A percentile compares a stretch with the other conserved stretches of the same genome.
phyloP scores from a whole-genome alignment of 2,797 vertebrate species.

The Eulemur rubriventer region DNA sequence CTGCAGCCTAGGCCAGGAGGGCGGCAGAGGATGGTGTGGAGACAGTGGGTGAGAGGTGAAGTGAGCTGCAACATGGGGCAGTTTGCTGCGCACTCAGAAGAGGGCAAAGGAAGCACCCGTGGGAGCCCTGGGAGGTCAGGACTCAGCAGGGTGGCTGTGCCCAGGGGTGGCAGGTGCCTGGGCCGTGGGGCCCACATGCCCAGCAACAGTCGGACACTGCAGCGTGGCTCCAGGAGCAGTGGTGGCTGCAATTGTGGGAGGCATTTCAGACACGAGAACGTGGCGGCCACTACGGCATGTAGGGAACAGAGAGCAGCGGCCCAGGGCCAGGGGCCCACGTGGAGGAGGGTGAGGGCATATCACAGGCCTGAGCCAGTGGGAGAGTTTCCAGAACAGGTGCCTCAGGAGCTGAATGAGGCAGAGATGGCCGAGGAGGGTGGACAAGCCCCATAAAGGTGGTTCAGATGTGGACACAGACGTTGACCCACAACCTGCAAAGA shows the following conservation, averaged over 20 bases:
- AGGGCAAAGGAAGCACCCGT: fast-evolving
- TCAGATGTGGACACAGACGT: background rate
- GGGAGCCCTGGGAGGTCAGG: background rate
- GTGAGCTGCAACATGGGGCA: background rate
- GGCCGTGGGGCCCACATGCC: background rate
- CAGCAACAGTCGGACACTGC: too few species aligned
- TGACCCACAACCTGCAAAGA: background rate
- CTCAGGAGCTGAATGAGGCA: background rate
- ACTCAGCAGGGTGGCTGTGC: fast-evolving
- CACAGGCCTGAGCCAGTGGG: background rate
- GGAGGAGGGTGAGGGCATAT: background rate
- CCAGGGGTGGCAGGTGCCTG: background rate
- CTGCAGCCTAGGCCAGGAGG: background rate
- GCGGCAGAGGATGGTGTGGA: background rate
- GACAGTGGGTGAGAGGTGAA: too few species aligned
- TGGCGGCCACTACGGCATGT: background rate
- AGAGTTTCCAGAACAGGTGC: background rate
- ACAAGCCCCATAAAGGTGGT: too few species aligned
- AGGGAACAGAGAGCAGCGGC: background rate
- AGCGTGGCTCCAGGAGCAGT: background rate
- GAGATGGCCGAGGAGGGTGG: background rate
- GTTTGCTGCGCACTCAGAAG: background rate
- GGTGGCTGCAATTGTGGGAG: background rate
- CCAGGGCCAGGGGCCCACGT: background rate
- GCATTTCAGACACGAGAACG: background rate